Conservation (phyloP, 1,140 invertebrate genomes). For the Campoletis sonorensis region DNA sequence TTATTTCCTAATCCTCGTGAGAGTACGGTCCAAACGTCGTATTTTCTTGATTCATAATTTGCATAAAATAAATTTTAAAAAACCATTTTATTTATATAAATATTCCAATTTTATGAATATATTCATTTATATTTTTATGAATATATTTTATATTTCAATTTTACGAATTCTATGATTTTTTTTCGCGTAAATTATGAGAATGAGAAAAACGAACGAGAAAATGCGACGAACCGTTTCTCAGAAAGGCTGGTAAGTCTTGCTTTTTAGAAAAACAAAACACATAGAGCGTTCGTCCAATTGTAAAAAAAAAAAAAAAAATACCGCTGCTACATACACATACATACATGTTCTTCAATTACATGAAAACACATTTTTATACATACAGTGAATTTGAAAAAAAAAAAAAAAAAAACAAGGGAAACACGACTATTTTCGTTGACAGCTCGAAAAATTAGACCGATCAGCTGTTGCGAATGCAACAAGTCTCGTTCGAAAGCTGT, state of each 20-base stretch:
- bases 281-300: slow-evolving; percentile 69
- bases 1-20: neutral
- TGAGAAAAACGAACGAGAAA: slow-evolving; percentile 45
- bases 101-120: no score
- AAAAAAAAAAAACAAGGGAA: no score
- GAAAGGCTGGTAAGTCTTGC: slow-evolving; percentile 71
- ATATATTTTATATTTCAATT: no score
- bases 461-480: no score
- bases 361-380: neutral
- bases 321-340: slow-evolving; percentile 42
- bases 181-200: no score
- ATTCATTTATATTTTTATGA: no score
- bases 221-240: slow-evolving; percentile 57
- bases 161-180: no score
- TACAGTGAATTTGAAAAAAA: no score
- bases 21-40: slow-evolving; percentile 33
- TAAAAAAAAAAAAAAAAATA: slow-evolving; percentile 42
- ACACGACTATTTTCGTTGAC: no score
- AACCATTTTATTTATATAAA: no score
- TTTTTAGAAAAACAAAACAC: slow-evolving; percentile 72
- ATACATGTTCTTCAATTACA: neutral
- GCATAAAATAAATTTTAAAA: neutral
- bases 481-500: no score
- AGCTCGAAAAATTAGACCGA: no score
- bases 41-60: slow-evolving; percentile 23